Base-by-base conservation (phyloP, 2,888 invertebrate genomes). In the Microdon myrmicae region DNA sequence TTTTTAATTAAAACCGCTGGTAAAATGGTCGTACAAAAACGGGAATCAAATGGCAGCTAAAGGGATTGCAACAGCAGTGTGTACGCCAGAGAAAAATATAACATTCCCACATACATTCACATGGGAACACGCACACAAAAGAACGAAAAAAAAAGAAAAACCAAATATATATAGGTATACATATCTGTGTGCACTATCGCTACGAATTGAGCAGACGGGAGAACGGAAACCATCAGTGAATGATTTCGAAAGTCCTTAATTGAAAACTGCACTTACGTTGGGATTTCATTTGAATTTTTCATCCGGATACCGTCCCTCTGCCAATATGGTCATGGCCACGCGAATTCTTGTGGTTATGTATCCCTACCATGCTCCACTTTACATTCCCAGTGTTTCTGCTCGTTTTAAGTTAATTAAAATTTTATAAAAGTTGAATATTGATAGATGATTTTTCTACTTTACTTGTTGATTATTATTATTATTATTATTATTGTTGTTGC, bases 251-350 rank as follows among this genome's bases (percentile, higher is more conserved):
- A 49, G 56, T 56, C 56, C 61, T 61, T 61, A 61, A 61, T 61
- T 61, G 61, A 61, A 61, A 61, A 61, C 61, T 61, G 49, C 56
- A 61, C 61, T 61, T 61, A 61, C 61, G 56, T 31, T 61, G 45
- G 49, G 49, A 49, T 56, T 61, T 56, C 45, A 61, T 61, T 56
- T 61, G 49, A 56, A 44, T 49, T 61, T n/a, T 61, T 45, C 56
- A 61, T 61, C 38, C 49, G 35, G 31, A 35, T 34, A 45, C 28
- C 13, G 12, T 38, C 17, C 55, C 55, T 55, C 17, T 31, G 8
- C 49, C 55, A 60, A 61, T 55, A 61, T 55, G 39, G 38, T 31
- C 51, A 45, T 44, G 44, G 44, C 51, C 34, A 9, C 44, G 16
- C 41, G 32, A 25, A 37, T 39, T 47, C 20, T 16, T 55, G 60